Conservation (phyloP, 2,797 vertebrate species). For the Bovichtus variegatus region DNA sequence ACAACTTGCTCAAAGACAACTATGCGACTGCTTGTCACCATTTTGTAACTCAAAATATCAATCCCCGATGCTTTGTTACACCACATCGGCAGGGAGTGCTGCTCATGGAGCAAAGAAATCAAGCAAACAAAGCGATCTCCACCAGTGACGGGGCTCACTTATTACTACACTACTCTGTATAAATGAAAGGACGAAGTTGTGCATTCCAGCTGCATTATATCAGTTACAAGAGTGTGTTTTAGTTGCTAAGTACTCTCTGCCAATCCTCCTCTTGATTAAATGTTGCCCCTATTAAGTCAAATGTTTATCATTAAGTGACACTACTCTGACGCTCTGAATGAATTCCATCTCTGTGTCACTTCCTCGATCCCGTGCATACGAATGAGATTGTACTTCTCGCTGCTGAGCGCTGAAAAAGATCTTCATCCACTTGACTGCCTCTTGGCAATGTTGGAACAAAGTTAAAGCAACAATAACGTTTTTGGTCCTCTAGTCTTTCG, state of each 20-base stretch:
- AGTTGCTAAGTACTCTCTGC: neutral
- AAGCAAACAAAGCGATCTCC: neutral
- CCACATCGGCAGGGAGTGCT: neutral
- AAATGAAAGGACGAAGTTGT: neutral
- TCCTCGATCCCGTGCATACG: constrained; percentile 28
- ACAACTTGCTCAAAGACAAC: neutral
- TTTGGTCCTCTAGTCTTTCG: constrained; percentile 23
- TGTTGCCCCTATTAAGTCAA: constrained; percentile 15
- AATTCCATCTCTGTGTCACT: constrained; percentile 3
- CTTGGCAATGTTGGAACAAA: constrained; percentile 37
- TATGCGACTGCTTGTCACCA: neutral
- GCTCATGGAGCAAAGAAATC: neutral
- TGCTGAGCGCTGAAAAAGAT: constrained; percentile 31
- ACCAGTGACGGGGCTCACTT: neutral
- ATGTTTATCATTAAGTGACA: constrained; percentile 23
- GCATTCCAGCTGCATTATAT: constrained; percentile 8
- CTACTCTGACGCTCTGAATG: constrained; percentile 5
- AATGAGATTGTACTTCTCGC: constrained; percentile 26
- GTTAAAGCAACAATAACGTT: constrained; percentile 37
- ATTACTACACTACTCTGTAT: neutral
- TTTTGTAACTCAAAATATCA: neutral
- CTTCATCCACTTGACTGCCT: constrained; percentile 33
- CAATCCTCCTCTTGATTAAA: constrained; percentile 12
- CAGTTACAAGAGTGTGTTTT: constrained; percentile 8
- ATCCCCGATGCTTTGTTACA: neutral